Percentiles rank a stretch among this genome's conserved stretches.
Evolutionary conservation across 2,113 vertebrate species (phyloP).

Genomic region (Ammodramus savannarum): DNA sequence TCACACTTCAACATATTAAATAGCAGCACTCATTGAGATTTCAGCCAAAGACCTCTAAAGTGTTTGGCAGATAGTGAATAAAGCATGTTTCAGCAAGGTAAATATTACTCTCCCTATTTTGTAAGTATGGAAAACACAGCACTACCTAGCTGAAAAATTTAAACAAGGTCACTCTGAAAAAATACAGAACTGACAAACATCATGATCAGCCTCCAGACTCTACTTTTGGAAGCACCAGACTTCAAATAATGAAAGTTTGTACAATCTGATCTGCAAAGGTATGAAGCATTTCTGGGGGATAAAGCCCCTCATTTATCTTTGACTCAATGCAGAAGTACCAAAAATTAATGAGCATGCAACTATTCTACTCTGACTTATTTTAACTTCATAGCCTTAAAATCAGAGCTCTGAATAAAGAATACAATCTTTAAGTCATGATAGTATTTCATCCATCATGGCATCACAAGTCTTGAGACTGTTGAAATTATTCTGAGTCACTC

Average conservation of each 20-base stretch:
- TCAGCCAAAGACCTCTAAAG: background rate
- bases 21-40: background rate
- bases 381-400: background rate
- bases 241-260: background rate
- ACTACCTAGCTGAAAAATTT: background rate
- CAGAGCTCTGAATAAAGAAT: background rate
- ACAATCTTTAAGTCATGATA: background rate
- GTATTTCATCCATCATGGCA: background rate
- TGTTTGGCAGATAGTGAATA: background rate
- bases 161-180: background rate
- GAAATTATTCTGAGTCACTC: background rate
- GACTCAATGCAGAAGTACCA: background rate
- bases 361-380: background rate
- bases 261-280: background rate
- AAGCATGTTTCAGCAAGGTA: background rate
- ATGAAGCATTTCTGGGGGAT: background rate
- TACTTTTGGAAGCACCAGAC: background rate
- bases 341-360: background rate
- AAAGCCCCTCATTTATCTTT: background rate
- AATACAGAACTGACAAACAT: background rate
- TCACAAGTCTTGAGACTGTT: background rate
- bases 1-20: background rate
- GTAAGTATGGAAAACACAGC: background rate
- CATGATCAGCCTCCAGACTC: background rate
- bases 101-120: background rate